Base-by-base conservation (phyloP, 1,140 invertebrate genomes). In the Drosophila nannoptera region DNA sequence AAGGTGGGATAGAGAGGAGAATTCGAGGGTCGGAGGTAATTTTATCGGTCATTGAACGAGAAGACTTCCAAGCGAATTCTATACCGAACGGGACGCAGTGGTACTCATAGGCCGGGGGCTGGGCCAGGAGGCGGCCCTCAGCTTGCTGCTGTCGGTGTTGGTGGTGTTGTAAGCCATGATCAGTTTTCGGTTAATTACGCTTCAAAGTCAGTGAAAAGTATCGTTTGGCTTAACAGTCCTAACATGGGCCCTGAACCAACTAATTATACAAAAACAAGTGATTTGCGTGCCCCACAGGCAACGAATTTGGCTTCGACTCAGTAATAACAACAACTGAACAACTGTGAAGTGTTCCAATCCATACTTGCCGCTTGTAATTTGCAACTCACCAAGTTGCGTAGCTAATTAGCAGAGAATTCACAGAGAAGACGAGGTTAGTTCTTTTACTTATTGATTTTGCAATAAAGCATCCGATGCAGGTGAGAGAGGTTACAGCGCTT, bases 251-350 rank as follows among this genome's bases (percentile, higher is more conserved):
- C 69, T 73, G 61, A 60, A 69, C 66, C 31, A 61, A 75, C 78
- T 84, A 84, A 84, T 84, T 84, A 86, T 81, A 86, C 59, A 73
- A 84, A 81, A 82, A 83, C 75, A 83, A 83, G 73, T 84, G 78
- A 82, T 82, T 82, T 82, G 78, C 78, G 75, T 82, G 70, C 62
- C 50, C 77, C 76, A 78, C 40, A 64, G 72, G 76, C 76, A 76
- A 69, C 60, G 54, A 56, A 32, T 54, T 62, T 16, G 12, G 38
- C 45, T 54, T 35, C 53, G n/a, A n/a, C 31, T 11, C 22, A 32
- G 8, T 9, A 12, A 9, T n/a, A 50, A 16, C 48, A 9, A 12
- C 3, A 33, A 49, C n/a, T 12, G 4, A 11, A 11, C 14, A 33
- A 58, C 58, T 75, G 54, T 66, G 36, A 31, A 67, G 40, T 58